Percentiles rank a stretch among this genome's conserved stretches.
phyloP scores from a whole-genome alignment of 2,113 vertebrate genomes.

The Danionella cerebrum region DNA sequence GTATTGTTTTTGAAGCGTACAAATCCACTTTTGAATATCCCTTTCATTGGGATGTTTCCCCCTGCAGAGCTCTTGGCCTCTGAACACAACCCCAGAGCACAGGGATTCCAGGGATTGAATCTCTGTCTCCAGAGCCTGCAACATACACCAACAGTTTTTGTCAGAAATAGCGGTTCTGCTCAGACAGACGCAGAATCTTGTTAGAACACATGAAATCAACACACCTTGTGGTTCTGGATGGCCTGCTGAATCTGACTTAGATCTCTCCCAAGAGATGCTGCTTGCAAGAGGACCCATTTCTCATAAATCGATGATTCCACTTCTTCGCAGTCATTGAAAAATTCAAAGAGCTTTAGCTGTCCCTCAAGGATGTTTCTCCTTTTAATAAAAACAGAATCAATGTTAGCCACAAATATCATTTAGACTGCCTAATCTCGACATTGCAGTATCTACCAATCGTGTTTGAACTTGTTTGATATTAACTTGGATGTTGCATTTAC shows the following conservation, averaged over 20 bases:
- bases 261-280: slow-evolving; percentile 58
- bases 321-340: slow-evolving; percentile 76
- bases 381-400: background rate
- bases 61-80: slow-evolving; percentile 65
- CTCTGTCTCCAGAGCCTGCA: slow-evolving; percentile 71
- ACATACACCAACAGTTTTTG: slow-evolving; percentile 2
- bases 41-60: slow-evolving; percentile 27
- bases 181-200: background rate
- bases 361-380: slow-evolving; percentile 73
- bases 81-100: slow-evolving; percentile 60
- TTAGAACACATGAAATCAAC: too few species aligned
- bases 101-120: slow-evolving; percentile 66
- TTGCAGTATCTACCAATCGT: too few species aligned
- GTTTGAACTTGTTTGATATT: too few species aligned
- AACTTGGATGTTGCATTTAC: too few species aligned
- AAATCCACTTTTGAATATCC: slow-evolving; percentile 61
- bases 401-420: background rate
- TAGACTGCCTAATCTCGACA: too few species aligned
- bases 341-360: slow-evolving; percentile 67
- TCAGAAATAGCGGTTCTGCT: background rate
- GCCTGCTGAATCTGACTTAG: slow-evolving; percentile 66
- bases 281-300: slow-evolving; percentile 60
- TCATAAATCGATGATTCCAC: slow-evolving; percentile 74
- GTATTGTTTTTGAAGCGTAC: slow-evolving; percentile 68
- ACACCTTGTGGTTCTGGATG: slow-evolving; percentile 79